Percentiles rank a stretch among this genome's conserved stretches.
These are phyloP conservation scores for Ctena decussata DNA, from an alignment of 2,888 invertebrate species.

Conservation along the genomic window DNA sequence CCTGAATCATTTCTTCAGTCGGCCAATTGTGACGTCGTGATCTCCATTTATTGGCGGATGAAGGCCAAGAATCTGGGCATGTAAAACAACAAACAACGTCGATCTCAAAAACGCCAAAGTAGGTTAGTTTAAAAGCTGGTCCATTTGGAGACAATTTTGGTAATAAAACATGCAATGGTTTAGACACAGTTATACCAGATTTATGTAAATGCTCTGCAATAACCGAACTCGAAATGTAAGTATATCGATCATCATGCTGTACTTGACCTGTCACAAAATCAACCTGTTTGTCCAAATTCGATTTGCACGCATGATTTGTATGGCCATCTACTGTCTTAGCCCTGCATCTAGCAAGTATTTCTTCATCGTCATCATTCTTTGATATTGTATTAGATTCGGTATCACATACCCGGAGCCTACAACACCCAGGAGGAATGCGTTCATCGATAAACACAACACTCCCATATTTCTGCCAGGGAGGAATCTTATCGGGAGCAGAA, in stretches of 20 bases:
- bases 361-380: not conserved
- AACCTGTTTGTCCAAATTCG: not conserved
- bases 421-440: not conserved
- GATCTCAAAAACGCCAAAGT: not conserved
- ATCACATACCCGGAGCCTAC: not conserved
- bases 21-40: slow-evolving; percentile 16
- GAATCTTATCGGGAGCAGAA: not conserved
- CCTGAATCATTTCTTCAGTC: not conserved
- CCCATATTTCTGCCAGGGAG: not conserved
- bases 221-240: not conserved
- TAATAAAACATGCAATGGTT: not conserved
- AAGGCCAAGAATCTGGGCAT: slow-evolving; percentile 8
- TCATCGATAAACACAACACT: not conserved
- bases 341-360: not conserved
- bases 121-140: not conserved
- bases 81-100: slow-evolving; percentile 10
- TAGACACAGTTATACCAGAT: not conserved
- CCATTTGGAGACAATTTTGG: not conserved
- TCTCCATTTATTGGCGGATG: slow-evolving; percentile 14
- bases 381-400: not conserved
- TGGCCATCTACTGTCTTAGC: not conserved
- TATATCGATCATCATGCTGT: not conserved
- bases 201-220: not conserved
- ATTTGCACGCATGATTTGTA: not conserved
- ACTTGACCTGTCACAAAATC: not conserved